Conservation (phyloP, 2,888 invertebrate genomes). For the Apamea epomidion region DNA sequence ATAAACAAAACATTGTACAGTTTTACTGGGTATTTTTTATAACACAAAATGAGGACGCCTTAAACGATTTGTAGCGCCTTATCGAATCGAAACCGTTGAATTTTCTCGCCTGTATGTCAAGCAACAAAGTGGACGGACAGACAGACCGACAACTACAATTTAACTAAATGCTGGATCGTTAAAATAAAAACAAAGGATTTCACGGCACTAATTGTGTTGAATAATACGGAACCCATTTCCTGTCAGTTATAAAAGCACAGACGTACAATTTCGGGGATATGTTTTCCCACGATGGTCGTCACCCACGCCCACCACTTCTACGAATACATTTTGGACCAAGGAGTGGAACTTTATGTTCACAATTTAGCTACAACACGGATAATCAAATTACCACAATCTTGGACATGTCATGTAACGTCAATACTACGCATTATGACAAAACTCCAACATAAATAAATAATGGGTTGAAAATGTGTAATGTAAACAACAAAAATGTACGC, state of each 20-base stretch:
- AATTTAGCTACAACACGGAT: conserved; percentile 81
- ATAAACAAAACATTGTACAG: conserved; percentile 63
- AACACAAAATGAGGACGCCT: conserved; percentile 40
- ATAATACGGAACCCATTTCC: conserved; percentile 74
- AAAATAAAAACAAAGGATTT: conserved; percentile 73
- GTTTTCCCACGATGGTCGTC: conserved; percentile 86
- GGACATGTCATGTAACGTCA: conserved; percentile 70
- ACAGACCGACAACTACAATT: conserved; percentile 72
- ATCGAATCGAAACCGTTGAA: conserved; percentile 48
- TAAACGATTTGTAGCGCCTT: conserved; percentile 47
- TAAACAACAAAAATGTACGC: conserved; percentile 55
- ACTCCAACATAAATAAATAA: conserved; percentile 40
- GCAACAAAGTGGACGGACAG: conserved; percentile 69
- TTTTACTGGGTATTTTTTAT: conserved; percentile 32
- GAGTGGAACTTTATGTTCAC: conserved; percentile 83
- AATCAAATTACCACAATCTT: conserved; percentile 77
- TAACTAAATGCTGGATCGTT: conserved; percentile 67
- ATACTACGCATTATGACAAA: conserved; percentile 22
- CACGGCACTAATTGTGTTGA: conserved; percentile 69
- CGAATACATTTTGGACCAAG: conserved; percentile 84
- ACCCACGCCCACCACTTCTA: conserved; percentile 85
- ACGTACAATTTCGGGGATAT: conserved; percentile 81
- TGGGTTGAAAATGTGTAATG: conserved; percentile 36
- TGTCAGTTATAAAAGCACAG: conserved; percentile 75
- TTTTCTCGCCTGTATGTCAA: conserved; percentile 68